A percentile compares a stretch with the other conserved stretches of the same genome.
These are phyloP conservation scores for Dipodomys spectabilis DNA, from an alignment of 2,113 vertebrate species.

Conservation along the genomic window DNA sequence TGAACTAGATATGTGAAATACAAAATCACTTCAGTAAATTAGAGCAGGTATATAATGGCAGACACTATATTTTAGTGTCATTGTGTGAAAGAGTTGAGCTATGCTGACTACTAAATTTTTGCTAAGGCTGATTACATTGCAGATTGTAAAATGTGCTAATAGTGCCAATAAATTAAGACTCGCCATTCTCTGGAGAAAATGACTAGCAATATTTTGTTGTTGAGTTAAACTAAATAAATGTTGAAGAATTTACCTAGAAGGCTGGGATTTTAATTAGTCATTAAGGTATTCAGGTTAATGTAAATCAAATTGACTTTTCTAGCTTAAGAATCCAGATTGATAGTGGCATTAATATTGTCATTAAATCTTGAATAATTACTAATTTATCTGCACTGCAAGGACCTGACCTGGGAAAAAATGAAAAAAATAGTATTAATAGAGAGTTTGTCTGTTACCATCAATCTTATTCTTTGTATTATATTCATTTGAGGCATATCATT, in stretches of 20 bases:
- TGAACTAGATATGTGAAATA: conserved; percentile 13
- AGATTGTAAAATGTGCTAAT: conserved; percentile 63
- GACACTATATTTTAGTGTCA: conserved; percentile 29
- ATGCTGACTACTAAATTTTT: conserved; percentile 62
- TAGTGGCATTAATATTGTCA: conserved; percentile 60
- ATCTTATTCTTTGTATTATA: neutral
- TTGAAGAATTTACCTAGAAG: conserved; percentile 66
- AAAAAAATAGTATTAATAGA: neutral
- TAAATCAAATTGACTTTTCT: conserved; percentile 82
- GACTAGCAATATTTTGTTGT: conserved; percentile 72
- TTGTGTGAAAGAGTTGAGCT: conserved; percentile 61
- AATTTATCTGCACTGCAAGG: conserved; percentile 51
- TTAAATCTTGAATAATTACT: conserved; percentile 79
- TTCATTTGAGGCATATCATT: neutral
- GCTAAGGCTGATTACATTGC: conserved; percentile 75
- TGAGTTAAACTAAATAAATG: conserved; percentile 71
- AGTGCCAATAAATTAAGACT: conserved; percentile 77
- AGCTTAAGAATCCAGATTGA: conserved; percentile 70
- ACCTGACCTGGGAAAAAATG: neutral
- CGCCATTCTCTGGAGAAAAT: conserved; percentile 71
- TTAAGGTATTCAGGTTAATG: conserved; percentile 75
- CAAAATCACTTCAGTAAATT: neutral
- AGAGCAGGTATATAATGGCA: conserved; percentile 7
- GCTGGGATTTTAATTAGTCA: conserved; percentile 77
- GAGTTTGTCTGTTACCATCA: conserved; percentile 18